Evolutionary conservation across 2,888 invertebrate species (phyloP).

Genomic region (Ochropacha duplaris): DNA sequence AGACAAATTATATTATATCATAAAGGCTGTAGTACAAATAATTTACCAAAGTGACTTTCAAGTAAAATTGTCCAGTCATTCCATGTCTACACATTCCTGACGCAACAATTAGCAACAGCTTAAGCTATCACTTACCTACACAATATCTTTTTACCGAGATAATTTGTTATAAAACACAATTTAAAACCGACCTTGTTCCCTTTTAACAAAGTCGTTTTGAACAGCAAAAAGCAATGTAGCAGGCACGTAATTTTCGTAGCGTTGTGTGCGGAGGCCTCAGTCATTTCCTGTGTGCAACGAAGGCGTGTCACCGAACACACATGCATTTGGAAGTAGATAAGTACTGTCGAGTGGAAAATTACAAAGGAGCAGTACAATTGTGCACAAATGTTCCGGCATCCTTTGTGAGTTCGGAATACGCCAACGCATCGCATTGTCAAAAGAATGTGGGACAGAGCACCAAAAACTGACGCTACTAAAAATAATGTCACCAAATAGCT

Average conservation of each 20-base stretch:
- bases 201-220: neutral
- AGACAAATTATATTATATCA: too few species aligned
- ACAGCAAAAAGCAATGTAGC: neutral
- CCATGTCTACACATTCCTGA: neutral
- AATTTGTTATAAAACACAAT: neutral
- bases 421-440: neutral
- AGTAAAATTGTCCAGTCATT: neutral
- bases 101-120: neutral
- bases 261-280: neutral
- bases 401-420: neutral
- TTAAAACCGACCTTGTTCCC: neutral
- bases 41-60: too few species aligned
- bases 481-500: too few species aligned
- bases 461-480: too few species aligned
- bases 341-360: slow-evolving; percentile 1
- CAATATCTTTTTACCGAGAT: neutral
- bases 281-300: neutral
- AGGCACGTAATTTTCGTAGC: neutral
- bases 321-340: neutral
- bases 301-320: neutral
- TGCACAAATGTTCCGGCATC: neutral
- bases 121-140: neutral
- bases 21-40: too few species aligned
- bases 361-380: neutral
- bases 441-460: too few species aligned